Base-by-base conservation (phyloP, 2,797 vertebrate species). In the Channa striata region DNA sequence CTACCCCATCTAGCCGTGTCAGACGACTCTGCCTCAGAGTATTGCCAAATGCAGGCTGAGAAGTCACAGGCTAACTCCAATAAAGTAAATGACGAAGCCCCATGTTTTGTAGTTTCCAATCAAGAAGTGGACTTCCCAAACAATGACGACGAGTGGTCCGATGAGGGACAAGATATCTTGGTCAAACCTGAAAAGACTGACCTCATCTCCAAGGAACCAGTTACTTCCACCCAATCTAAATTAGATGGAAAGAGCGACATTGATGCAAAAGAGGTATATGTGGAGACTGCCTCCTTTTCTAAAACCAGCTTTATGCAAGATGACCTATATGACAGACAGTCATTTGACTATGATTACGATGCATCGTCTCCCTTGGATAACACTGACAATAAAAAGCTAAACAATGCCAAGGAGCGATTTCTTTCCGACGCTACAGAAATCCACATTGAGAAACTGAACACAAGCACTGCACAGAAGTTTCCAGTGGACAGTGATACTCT, bases 321-420 rank as follows among this genome's bases (percentile, higher is more conserved):
- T 63, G 89, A 92, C 16, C 68, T 89, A 11, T 88, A 87, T 50
- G 89, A 89, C 66, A 72, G 89, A 58, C 86, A 90, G 1, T 91
- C 89, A 2, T 90, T 90, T 84, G 91, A 93, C 49, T 91, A 90
- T 70, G 83, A 89, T 33, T 77, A 82, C 48, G 89, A 93, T 46
- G 40, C 62, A 6, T 36, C 69, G 3, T 78, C 78, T 61, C 42
- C 77, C 20, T 54, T 86, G 33, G 84, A 89, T 21, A 85, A 89
- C 34, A 66, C 58, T 34, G 66, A 83, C 6, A 60, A 83, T 19
- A 84, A 65, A 37, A 48, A 72, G 17, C 54, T 76, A 2, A 83
- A 69, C 17, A 77, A 69, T 74, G 65, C 77, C 10, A 82, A 84
- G 59, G 87, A 91, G 54, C 52, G 70, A 8, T 83, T 85, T 64